Evolutionary conservation across 2,888 invertebrate species (phyloP).

Genomic region (Nemoura dubitans): DNA sequence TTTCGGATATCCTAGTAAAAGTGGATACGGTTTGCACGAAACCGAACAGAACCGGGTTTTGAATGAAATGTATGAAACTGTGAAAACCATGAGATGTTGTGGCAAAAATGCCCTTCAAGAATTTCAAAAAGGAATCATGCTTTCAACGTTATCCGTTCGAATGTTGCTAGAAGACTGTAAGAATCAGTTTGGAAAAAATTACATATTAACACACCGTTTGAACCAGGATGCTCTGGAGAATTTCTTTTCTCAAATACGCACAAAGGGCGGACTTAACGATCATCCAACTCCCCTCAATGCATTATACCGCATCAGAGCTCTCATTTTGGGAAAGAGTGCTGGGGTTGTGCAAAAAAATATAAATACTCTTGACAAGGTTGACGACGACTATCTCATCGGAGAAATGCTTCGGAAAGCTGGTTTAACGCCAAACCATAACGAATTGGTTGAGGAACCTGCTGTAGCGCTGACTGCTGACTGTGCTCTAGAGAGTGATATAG

Average conservation of each 20-base stretch:
- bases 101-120: conserved; percentile 50
- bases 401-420: conserved; percentile 42
- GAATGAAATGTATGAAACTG: conserved; percentile 48
- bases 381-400: conserved; percentile 49
- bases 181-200: conserved; percentile 45
- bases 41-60: conserved; percentile 50
- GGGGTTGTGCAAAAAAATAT: conserved; percentile 44
- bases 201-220: conserved; percentile 51
- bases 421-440: not conserved
- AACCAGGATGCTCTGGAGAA: conserved; percentile 53
- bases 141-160: conserved; percentile 51
- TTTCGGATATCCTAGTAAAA: conserved; percentile 46
- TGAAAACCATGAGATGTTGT: conserved; percentile 50
- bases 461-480: no score
- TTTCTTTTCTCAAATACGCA: conserved; percentile 51
- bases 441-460: not conserved
- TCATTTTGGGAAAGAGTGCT: conserved; percentile 52
- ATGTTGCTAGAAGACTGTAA: conserved; percentile 46
- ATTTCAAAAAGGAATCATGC: conserved; percentile 52
- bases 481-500: not conserved
- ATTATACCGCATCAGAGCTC: conserved; percentile 51
- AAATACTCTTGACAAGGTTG: conserved; percentile 32
- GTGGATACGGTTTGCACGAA: conserved; percentile 50
- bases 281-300: conserved; percentile 52
- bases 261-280: conserved; percentile 52